These are phyloP conservation scores for Drosophila asahinai DNA, from an alignment of 1,140 invertebrate genomes.

Conservation along the genomic window DNA sequence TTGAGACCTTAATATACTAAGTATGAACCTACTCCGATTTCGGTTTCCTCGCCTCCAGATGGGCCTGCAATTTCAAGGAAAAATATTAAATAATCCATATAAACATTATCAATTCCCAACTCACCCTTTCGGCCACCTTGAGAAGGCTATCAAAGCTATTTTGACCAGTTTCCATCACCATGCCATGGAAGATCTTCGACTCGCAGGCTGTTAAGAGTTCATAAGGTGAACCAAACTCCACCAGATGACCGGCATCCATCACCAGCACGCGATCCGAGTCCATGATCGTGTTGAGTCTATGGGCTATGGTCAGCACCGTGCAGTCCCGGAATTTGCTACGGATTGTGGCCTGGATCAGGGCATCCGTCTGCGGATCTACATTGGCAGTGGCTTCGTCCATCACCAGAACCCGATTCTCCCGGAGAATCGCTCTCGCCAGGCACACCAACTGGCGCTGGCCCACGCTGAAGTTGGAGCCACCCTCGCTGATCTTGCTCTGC, in stretches of 20 bases:
- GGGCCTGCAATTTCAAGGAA: constrained; percentile 15
- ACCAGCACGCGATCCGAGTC: constrained; percentile 63
- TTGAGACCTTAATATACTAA: constrained; percentile 22
- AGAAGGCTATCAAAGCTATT: constrained; percentile 87
- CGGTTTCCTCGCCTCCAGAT: constrained; percentile 43
- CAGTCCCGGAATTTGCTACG: constrained; percentile 58
- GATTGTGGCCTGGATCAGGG: constrained; percentile 89
- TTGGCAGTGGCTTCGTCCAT: constrained; percentile 88
- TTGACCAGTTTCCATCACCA: constrained; percentile 88
- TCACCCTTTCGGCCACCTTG: constrained; percentile 87
- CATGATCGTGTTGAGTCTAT: constrained; percentile 66
- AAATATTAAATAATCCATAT: background rate
- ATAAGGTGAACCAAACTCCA: constrained; percentile 86
- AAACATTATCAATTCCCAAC: background rate
- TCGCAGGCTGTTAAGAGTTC: constrained; percentile 85
- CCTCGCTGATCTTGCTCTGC: constrained; percentile 86
- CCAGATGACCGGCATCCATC: constrained; percentile 61
- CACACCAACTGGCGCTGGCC: constrained; percentile 91
- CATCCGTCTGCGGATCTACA: constrained; percentile 88
- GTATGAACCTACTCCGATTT: constrained; percentile 51
- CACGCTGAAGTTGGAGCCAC: constrained; percentile 90
- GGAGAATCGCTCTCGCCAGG: constrained; percentile 89
- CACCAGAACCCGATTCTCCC: constrained; percentile 89
- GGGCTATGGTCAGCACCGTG: constrained; percentile 65
- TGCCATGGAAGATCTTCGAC: constrained; percentile 86